Base-by-base conservation (phyloP, 2,888 invertebrate species). In the Chrysomela aeneicollis region DNA sequence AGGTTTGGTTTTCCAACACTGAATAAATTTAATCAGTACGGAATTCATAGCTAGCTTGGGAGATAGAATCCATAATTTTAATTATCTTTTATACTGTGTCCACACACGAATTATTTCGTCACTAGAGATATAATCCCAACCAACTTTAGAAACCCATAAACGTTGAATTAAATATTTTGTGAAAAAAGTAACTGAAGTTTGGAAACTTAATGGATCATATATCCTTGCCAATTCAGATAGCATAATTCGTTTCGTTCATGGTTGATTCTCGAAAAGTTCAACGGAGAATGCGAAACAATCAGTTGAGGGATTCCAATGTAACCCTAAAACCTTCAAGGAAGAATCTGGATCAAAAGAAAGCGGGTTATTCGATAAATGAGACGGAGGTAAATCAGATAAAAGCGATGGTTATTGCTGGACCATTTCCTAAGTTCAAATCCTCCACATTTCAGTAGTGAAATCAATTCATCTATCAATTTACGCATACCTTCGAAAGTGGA, bases 371-470 rank as follows among this genome's bases (percentile, higher is more conserved):
- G 37, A 50, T 10, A 59, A 47, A 42, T 42, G 22, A 6, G 59
- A 47, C 10, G 5, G 4, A n/a, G 30, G 59, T 46, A 59, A 30
- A 51, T 26, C 30, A 12, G 21, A 15, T 9, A 58, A 22, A 0
- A 62, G 18, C 10, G 17, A n/a, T n/a, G 17, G 18, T 17, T 59
- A 32, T 59, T 59, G 10, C 53, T 53, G 18, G 47, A 52, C 63
- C 62, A 62, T 32, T 62, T 57, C 2, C 62, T 8, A 8, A 62
- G 26, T 22, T 62, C 35, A 32, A 62, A 62, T 9, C 15, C 35
- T 1, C 55, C 57, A 19, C 2, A 1, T 9, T 9, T 15, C 15
- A 62, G 2, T 12, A 55, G 12, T 0, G 46, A 3, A 19, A 61
- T 55, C 1, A 62, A 12, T 50, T 62, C 50, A 9, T 10, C 9